phyloP scores from a whole-genome alignment of 2,888 invertebrate species.

The Erannis defoliaria region DNA sequence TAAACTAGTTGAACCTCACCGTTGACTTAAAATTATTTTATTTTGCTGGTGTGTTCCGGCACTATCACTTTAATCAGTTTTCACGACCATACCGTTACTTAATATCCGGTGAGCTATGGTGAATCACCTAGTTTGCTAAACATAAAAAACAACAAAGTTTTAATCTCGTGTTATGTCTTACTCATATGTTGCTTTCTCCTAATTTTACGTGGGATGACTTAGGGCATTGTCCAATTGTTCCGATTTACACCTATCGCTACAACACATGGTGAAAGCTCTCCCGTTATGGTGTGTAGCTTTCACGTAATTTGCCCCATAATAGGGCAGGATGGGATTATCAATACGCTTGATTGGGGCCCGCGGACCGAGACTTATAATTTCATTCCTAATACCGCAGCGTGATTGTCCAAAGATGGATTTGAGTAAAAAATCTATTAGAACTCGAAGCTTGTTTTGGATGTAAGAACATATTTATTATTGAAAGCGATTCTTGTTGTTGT shows the following conservation, averaged over 20 bases:
- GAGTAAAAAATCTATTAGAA: conserved; percentile 35
- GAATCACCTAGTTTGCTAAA: too few relatives aligned
- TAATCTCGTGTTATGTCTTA: background rate
- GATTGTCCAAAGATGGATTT: conserved; percentile 36
- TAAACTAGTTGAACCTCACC: too few relatives aligned
- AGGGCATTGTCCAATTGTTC: background rate
- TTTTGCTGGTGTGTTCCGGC: too few relatives aligned
- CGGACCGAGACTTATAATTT: conserved; percentile 53
- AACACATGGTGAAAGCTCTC: conserved; percentile 60
- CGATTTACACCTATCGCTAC: conserved; percentile 22
- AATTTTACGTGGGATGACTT: background rate
- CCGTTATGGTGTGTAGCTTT: conserved; percentile 67
- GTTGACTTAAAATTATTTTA: too few relatives aligned
- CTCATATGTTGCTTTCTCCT: background rate
- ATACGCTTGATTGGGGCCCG: conserved; percentile 57
- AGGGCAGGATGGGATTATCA: conserved; percentile 68
- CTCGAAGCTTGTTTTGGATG: background rate
- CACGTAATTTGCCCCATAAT: conserved; percentile 71
- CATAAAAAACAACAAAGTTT: too few relatives aligned
- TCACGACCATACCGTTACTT: too few relatives aligned
- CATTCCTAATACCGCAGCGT: conserved; percentile 43
- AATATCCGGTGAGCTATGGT: too few relatives aligned
- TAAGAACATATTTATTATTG: background rate
- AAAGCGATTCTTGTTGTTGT: too few relatives aligned
- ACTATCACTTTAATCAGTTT: too few relatives aligned